Base-by-base conservation (phyloP, 2,113 vertebrate genomes). In the Spermophilus dauricus region DNA sequence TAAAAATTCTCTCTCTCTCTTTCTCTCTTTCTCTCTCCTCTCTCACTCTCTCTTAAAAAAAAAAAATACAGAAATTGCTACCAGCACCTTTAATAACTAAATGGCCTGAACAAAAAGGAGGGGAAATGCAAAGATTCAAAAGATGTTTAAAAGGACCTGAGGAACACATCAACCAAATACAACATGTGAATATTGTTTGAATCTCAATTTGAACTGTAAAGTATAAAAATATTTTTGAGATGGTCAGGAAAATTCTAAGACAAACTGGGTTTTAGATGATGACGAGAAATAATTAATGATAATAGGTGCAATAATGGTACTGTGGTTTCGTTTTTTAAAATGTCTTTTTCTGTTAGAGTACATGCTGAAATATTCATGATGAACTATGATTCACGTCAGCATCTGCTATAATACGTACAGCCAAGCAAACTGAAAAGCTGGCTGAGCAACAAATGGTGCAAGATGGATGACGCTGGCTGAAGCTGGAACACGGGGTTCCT, bases 351-450 rank as follows among this genome's bases (percentile, higher is more conserved):
- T 72, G 63, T 53, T 56, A 45, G 26, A 53, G 51, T 3, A 77
- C 75, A 56, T n/a, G 7, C 75, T 90, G 51, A 87, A 93, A 94
- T 76, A 84, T 78, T 65, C 81, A 85, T 24, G 42, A 37, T 18
- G 82, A 91, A 69, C 61, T 16, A 39, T 0, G 63, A 82, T 24
- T 73, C 90, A n/a, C 0, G 0, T 30, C 69, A 53, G 18, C 37
- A 81, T 91, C n/a, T 42, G 72, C 81, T 84, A 1, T 18, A 76
- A n/a, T 0, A 45, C 26, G 28, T 13, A 20, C 8, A 83, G 14
- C 67, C 2, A 28, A 77, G 63, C 69, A 69, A 88, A 61, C 39
- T 61, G 61, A 42, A 20, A 30, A 56, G 26, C n/a, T 34, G 53
- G 28, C 22, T 34, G 45, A 45, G 20, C 28, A 8, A 8, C 28